Evolutionary conservation across 2,888 invertebrate genomes (phyloP).

Genomic region (Conops quadrifasciatus): DNA sequence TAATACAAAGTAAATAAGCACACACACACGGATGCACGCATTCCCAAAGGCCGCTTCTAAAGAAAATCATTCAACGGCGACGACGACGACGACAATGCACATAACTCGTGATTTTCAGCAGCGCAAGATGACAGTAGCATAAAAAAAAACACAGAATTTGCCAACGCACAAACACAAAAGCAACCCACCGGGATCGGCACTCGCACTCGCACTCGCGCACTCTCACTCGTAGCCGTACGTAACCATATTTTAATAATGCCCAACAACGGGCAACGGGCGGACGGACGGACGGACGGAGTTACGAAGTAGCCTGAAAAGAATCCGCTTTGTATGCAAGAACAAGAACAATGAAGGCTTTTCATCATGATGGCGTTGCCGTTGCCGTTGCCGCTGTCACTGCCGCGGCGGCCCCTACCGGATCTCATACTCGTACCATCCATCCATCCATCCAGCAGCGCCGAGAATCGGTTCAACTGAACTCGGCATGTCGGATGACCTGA

Average conservation of each 20-base stretch:
- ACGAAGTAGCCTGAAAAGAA: conserved; percentile 7
- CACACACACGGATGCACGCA: background rate
- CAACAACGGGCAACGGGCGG: background rate
- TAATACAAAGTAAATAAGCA: conserved; percentile 4
- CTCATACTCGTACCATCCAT: background rate
- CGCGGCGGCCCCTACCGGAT: background rate
- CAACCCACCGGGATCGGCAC: background rate
- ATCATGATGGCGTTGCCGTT: conserved; percentile 3
- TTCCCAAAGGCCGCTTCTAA: conserved; percentile 9
- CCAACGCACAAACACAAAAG: conserved; percentile 6
- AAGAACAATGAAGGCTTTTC: conserved; percentile 24
- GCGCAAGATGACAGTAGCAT: conserved; percentile 39
- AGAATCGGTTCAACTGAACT: conserved; percentile 7
- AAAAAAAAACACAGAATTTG: conserved; percentile 35
- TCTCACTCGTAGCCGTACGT: background rate
- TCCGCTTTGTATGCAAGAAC: conserved; percentile 23
- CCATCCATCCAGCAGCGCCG: background rate
- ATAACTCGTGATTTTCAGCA: conserved; percentile 34
- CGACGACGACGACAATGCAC: background rate
- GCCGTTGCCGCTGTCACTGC: background rate
- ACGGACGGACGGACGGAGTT: conserved; percentile 1
- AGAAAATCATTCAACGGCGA: conserved; percentile 28
- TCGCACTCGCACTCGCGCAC: background rate
- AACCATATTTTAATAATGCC: background rate
- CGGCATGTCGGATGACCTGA: conserved; percentile 31